Evolutionary conservation across 1,140 invertebrate genomes (phyloP), one percentile per base, ranked within the genome.

Genomic region (Micrasema minimum): DNA sequence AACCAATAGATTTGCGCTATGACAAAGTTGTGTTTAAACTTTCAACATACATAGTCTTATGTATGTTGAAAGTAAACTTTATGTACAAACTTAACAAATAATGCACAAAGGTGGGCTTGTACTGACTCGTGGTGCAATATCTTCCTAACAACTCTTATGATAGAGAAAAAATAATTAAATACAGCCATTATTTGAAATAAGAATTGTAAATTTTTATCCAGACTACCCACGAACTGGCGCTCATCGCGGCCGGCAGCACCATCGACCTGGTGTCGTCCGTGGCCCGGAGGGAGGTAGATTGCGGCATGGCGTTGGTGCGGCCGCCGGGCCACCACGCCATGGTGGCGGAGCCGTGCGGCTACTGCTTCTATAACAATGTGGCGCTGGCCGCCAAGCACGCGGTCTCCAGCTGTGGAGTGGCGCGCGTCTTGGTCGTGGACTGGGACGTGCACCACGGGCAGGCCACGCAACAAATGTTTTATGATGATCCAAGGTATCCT

Each of bases 251-350:
- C 2, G 95, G 95, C 6, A 92, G 90, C 45, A 91, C 91, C 0
- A 89, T 97, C 18, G 90, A 95, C 76, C 83, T 97, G 75, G 88
- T 96, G 12, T 88, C 93, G 76, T 85, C 87, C 45, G 85, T 97
- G 69, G 85, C 91, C 18, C 83, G 82, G 66, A 88, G 89, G 4
- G 85, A 88, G 77, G 80, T 94, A 1, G 90, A 92, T 78, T 96
- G 96, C 88, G 95, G 95, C 50, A 93, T 96, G 86, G 95, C 94
- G 14, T 80, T 89, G 71, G 87, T 85, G 67, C 91, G 96, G 73
- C 97, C 97, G 43, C 97, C 97, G 9, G 97, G 98, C 18, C 98
- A 99, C 86, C 98, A 99, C 88, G 97, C 97, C 2, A 96, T 96
- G 92, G 83, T 89, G 73, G 85, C 90, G 14, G 93, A 95, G 79